phyloP scores from a whole-genome alignment of 2,113 vertebrate species.

The Copsychus sechellarum region DNA sequence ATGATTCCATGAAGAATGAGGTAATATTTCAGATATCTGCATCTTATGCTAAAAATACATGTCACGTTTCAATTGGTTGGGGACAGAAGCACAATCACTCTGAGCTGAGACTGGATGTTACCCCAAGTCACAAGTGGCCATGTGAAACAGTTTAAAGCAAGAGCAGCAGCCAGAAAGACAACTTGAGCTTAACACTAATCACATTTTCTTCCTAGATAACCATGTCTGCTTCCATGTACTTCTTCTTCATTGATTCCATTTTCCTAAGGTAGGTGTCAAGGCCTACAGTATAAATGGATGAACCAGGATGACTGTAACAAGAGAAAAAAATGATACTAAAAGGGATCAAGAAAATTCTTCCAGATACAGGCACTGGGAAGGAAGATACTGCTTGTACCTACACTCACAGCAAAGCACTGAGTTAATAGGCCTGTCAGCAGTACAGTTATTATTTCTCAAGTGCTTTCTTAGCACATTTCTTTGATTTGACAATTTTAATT shows the following conservation, averaged over 20 bases:
- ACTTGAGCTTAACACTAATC: neutral
- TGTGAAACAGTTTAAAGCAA: neutral
- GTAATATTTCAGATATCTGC: neutral
- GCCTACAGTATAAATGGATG: neutral
- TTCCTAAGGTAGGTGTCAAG: neutral
- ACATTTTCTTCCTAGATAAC: neutral
- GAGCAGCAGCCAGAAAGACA: neutral
- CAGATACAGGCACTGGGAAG: neutral
- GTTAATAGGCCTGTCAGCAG: neutral
- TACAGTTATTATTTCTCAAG: neutral
- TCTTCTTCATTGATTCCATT: neutral
- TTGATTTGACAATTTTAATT: neutral
- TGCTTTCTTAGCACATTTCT: neutral
- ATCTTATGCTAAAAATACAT: neutral
- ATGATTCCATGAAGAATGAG: neutral
- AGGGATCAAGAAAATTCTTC: neutral
- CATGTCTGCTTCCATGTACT: neutral
- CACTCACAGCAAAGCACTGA: neutral
- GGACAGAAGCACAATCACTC: neutral
- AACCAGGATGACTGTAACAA: neutral
- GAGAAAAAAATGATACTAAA: neutral
- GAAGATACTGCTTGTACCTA: neutral
- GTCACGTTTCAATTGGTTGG: neutral
- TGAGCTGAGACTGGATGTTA: neutral
- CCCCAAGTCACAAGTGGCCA: neutral